These are phyloP conservation scores for Stichopus chloronotus DNA, from an alignment of 35 echinoderm and acorn worm species.

Conservation along the genomic window DNA sequence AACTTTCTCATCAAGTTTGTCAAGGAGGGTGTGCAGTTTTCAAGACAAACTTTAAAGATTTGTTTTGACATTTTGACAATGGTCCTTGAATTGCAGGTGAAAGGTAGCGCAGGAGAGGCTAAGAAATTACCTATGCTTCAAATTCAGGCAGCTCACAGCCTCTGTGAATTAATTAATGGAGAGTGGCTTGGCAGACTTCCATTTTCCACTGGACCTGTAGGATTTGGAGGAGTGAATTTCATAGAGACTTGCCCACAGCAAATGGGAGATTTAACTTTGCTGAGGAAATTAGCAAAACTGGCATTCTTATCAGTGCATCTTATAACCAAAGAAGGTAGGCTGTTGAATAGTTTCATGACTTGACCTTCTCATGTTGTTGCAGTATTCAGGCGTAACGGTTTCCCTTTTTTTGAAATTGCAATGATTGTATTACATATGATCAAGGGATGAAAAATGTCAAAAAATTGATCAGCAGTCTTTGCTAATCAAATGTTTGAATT, in stretches of 20 bases:
- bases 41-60: background rate
- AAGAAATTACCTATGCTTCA: background rate
- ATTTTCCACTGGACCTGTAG: background rate
- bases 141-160: background rate
- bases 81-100: background rate
- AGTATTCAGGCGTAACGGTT: no score
- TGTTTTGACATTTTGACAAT: conserved; percentile 15
- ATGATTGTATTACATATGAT: no score
- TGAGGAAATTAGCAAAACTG: conserved; percentile 1
- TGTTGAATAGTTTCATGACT: background rate
- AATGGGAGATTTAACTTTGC: conserved; percentile 19
- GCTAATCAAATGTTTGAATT: no score
- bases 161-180: background rate
- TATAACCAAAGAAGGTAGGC: background rate
- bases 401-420: no score
- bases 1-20: background rate
- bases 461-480: no score
- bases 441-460: no score
- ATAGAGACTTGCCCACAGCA: background rate
- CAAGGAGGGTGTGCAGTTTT: background rate
- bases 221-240: conserved; percentile 40
- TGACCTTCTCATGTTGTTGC: no score
- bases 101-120: no score
- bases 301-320: background rate
- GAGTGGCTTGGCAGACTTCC: conserved; percentile 1